Evolutionary conservation across 1,140 invertebrate species (phyloP).

Genomic region (Drosophila simulans): DNA sequence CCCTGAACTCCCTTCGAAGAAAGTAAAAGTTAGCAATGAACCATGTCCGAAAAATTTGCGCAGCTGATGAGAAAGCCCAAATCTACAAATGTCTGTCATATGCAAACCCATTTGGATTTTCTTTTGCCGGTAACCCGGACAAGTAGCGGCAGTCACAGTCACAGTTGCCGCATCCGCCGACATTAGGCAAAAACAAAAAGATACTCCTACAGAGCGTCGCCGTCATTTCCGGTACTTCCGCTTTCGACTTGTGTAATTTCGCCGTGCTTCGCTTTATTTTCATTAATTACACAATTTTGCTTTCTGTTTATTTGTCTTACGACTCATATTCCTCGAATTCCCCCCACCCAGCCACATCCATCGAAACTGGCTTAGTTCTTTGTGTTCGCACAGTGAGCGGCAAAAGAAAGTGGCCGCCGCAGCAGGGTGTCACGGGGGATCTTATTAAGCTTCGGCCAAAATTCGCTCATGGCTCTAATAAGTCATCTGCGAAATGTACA

Average conservation of each 20-base stretch:
- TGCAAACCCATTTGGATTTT: conserved; percentile 38
- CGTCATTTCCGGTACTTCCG: conserved; percentile 73
- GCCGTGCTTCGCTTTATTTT: conserved; percentile 52
- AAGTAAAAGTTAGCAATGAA: conserved; percentile 17
- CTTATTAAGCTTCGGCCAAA: conserved; percentile 47
- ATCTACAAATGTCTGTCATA: conserved; percentile 36
- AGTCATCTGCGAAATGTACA: conserved; percentile 70
- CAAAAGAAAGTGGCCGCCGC: conserved; percentile 69
- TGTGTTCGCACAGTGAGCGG: conserved; percentile 62
- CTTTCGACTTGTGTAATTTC: conserved; percentile 74
- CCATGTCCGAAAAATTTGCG: neutral
- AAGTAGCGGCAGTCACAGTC: conserved; percentile 35
- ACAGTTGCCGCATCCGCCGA: conserved; percentile 61
- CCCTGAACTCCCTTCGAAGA: conserved; percentile 5
- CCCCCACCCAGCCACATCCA: neutral
- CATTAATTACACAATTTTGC: conserved; percentile 65
- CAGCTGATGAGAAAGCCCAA: conserved; percentile 38
- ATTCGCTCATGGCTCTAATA: conserved; percentile 54
- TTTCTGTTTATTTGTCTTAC: conserved; percentile 70
- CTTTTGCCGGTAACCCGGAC: conserved; percentile 17
- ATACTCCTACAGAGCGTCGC: conserved; percentile 51
- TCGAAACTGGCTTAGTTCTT: conserved; percentile 20
- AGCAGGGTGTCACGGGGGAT: conserved; percentile 28
- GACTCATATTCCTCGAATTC: conserved; percentile 35
- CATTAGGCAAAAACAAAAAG: conserved; percentile 25